Conservation (phyloP, 2,797 vertebrate genomes). For the Hirundo rustica region DNA sequence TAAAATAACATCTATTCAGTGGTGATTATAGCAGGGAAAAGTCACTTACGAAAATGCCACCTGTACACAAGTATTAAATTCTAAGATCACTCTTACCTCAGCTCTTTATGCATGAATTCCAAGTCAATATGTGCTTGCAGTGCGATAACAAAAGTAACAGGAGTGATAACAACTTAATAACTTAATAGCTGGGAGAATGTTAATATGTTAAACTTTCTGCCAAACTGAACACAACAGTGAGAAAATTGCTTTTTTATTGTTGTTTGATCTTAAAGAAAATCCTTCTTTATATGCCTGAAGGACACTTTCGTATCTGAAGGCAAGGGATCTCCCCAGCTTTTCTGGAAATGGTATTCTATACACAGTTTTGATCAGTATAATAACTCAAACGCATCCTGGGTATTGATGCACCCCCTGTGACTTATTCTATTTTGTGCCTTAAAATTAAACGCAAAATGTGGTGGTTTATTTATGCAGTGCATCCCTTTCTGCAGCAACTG, state of each 20-base stretch:
- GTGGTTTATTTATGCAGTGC: slow-evolving; percentile 53
- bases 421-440: slow-evolving; percentile 49
- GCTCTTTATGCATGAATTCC: not conserved
- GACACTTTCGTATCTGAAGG: not conserved
- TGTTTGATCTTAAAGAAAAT: not conserved
- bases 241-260: not conserved
- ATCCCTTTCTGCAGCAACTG: not conserved
- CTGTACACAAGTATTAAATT: not conserved
- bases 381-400: slow-evolving; percentile 36
- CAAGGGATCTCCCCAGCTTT: not conserved
- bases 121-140: not conserved
- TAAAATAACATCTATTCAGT: not conserved
- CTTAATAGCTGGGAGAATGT: not conserved
- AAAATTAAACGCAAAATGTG: slow-evolving; percentile 61
- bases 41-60: not conserved
- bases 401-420: slow-evolving; percentile 53
- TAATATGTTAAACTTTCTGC: not conserved
- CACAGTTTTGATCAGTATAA: slow-evolving; percentile 38
- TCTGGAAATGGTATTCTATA: not conserved
- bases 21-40: not conserved
- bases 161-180: not conserved
- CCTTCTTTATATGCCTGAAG: not conserved
- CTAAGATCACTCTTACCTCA: not conserved
- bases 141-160: not conserved
- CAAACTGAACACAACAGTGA: not conserved